Evolutionary conservation across 1,140 invertebrate genomes (phyloP).

Genomic region (Drosophila kepulauana): DNA sequence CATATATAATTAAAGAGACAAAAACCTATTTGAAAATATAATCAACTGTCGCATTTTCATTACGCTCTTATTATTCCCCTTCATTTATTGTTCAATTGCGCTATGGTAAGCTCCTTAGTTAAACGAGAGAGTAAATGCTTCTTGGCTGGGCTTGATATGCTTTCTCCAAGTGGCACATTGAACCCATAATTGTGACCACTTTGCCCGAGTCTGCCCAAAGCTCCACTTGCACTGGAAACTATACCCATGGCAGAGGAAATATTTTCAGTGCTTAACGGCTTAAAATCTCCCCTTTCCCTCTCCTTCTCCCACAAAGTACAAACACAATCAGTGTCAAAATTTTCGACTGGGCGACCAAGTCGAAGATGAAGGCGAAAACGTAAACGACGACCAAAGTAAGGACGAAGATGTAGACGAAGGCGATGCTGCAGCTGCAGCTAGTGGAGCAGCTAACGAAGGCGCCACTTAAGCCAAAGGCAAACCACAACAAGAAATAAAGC

Average conservation of each 20-base stretch:
- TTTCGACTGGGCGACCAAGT: conserved; percentile 53
- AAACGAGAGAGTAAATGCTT: conserved; percentile 5
- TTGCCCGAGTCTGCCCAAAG: conserved; percentile 32
- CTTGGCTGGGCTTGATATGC: conserved; percentile 11
- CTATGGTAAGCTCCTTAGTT: conserved; percentile 26
- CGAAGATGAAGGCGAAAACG: conserved; percentile 20
- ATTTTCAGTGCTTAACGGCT: conserved; percentile 73
- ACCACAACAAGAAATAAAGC: conserved; percentile 74
- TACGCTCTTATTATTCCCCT: neutral
- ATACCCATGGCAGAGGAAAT: conserved; percentile 53
- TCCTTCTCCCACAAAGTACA: conserved; percentile 36
- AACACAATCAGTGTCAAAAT: conserved; percentile 81
- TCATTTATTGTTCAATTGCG: conserved; percentile 16
- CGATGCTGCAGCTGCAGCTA: conserved; percentile 20
- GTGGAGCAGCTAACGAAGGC: conserved; percentile 19
- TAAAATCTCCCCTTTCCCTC: conserved; percentile 33
- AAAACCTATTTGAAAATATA: conserved; percentile 45
- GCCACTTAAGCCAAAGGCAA: conserved; percentile 63
- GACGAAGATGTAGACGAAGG: conserved; percentile 24
- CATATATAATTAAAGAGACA: conserved; percentile 50
- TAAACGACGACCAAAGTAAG: neutral
- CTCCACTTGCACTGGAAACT: conserved; percentile 40
- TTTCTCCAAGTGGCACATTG: conserved; percentile 38
- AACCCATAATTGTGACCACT: conserved; percentile 54
- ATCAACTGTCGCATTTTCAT: conserved; percentile 33